Evolutionary conservation across 2,888 invertebrate species (phyloP).

Genomic region (Diplolepis rosae): DNA sequence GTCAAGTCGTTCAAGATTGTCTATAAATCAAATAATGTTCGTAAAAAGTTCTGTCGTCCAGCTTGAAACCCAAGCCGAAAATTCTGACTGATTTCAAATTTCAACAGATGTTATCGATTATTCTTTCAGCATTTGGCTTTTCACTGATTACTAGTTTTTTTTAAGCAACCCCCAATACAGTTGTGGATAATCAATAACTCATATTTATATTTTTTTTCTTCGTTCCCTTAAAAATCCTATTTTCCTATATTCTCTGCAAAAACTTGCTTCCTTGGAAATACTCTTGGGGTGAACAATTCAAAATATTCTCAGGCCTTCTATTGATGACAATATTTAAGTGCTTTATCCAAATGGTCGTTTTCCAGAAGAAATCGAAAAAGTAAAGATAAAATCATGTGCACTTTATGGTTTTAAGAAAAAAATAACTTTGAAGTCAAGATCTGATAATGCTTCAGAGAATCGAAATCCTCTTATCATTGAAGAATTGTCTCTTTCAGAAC

Average conservation of each 20-base stretch:
- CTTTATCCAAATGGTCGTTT: neutral
- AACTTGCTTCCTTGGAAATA: neutral
- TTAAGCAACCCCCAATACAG: constrained; percentile 14
- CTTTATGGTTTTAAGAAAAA: no score
- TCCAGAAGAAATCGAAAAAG: neutral
- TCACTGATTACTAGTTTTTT: neutral
- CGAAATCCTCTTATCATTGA: no score
- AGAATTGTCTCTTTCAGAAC: no score
- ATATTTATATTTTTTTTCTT: constrained; percentile 13
- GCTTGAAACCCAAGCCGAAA: neutral
- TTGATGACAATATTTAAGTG: neutral
- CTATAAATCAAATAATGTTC: constrained; percentile 6
- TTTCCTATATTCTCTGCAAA: constrained; percentile 13
- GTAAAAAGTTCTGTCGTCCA: neutral
- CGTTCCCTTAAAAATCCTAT: neutral
- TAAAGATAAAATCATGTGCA: neutral
- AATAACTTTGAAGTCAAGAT: no score
- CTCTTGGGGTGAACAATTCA: neutral
- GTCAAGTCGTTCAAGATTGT: neutral
- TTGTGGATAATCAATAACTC: constrained; percentile 3
- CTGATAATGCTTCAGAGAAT: no score
- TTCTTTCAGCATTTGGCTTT: constrained; percentile 14
- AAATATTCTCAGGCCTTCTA: neutral
- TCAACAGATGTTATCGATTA: neutral
- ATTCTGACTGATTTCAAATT: constrained; percentile 1